Evolutionary conservation across 2,113 vertebrate genomes (phyloP).

Genomic region (Atlantisia rogersi): DNA sequence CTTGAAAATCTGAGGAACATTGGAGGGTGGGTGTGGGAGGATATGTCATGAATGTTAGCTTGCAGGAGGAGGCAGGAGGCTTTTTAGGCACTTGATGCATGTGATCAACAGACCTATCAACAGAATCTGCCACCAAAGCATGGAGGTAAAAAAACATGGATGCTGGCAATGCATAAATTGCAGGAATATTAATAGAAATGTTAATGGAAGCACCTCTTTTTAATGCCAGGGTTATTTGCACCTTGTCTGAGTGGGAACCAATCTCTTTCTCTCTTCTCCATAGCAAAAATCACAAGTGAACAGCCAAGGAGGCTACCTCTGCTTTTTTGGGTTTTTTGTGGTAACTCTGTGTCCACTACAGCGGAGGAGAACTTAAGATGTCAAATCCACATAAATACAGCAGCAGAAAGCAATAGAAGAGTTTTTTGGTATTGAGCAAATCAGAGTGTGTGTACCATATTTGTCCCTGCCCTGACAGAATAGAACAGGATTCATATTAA

Average conservation of each 20-base stretch:
- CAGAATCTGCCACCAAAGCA: not conserved
- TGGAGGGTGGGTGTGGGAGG: rapidly evolving
- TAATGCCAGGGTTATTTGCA: not conserved
- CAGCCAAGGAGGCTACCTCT: not conserved
- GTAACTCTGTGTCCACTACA: rapidly evolving
- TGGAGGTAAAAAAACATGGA: not conserved
- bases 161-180: not conserved
- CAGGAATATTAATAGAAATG: not conserved
- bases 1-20: not conserved
- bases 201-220: not conserved
- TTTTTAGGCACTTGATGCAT: not conserved
- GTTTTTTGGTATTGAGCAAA: not conserved
- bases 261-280: not conserved
- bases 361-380: not conserved
- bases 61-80: not conserved
- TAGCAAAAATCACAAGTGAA: not conserved
- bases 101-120: not conserved
- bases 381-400: not conserved
- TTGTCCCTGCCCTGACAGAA: not conserved
- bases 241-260: not conserved
- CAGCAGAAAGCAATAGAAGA: not conserved
- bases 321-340: not conserved
- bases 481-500: not conserved
- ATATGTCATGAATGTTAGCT: not conserved
- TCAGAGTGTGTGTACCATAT: not conserved